Percentiles rank a stretch among this genome's conserved stretches.
These are phyloP conservation scores for Leucoraja ocellata DNA, from an alignment of 2,797 vertebrate genomes.

Conservation along the genomic window DNA sequence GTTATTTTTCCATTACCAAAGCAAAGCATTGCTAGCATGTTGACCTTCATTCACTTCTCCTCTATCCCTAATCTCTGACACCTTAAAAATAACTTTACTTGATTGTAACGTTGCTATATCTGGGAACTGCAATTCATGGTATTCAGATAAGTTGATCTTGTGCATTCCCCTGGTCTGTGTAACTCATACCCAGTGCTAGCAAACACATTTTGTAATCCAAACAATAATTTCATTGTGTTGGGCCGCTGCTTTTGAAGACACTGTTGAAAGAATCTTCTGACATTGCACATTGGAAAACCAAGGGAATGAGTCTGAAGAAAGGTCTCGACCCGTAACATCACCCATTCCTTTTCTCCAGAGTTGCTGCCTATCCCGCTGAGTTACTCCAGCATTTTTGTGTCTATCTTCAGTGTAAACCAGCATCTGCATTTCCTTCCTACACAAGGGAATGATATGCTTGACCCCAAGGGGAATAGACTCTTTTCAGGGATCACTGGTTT, in stretches of 20 bases:
- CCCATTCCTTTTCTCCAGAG: too few species aligned
- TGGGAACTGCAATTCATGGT: constrained; percentile 24
- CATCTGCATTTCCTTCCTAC: too few species aligned
- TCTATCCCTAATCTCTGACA: neutral
- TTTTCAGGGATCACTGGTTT: neutral
- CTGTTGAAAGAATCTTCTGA: too few species aligned
- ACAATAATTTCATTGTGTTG: neutral
- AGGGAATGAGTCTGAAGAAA: neutral
- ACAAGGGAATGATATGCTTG: neutral
- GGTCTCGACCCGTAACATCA: too few species aligned
- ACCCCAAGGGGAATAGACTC: too few species aligned
- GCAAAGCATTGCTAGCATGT: neutral
- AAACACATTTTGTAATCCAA: neutral
- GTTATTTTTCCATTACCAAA: neutral
- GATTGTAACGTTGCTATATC: constrained; percentile 23
- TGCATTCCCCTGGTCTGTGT: neutral
- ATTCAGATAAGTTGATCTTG: neutral
- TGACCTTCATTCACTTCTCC: constrained; percentile 21
- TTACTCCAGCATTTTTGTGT: too few species aligned
- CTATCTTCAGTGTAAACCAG: too few species aligned
- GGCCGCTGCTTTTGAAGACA: neutral
- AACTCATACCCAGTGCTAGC: neutral
- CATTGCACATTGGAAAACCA: neutral
- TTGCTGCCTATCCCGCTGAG: too few species aligned
- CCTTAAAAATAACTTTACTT: constrained; percentile 26